Evolutionary conservation across 2,888 invertebrate genomes (phyloP).

Genomic region (Athrips mouffetella): DNA sequence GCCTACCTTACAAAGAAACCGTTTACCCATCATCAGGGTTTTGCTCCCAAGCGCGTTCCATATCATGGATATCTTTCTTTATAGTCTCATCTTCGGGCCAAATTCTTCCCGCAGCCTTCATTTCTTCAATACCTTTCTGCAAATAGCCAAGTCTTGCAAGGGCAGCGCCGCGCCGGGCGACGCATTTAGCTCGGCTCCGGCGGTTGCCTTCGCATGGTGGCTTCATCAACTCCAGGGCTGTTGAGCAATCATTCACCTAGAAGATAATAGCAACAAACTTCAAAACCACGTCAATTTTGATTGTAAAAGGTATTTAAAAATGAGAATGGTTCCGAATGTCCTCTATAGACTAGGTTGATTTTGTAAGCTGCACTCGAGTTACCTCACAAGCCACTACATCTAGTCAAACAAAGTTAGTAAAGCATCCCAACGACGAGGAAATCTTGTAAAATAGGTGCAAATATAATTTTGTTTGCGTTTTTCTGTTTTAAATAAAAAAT

Average conservation of each 20-base stretch:
- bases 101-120: constrained; percentile 84
- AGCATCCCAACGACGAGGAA: too few relatives aligned
- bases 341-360: too few relatives aligned
- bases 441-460: too few relatives aligned
- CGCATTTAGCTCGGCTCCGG: constrained; percentile 83
- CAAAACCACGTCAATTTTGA: too few relatives aligned
- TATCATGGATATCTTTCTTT: constrained; percentile 81
- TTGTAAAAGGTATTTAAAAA: too few relatives aligned
- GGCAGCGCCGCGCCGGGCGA: constrained; percentile 85
- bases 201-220: constrained; percentile 86
- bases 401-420: too few relatives aligned
- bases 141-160: constrained; percentile 83
- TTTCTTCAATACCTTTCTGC: constrained; percentile 84
- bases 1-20: neutral
- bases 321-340: too few relatives aligned
- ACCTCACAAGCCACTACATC: too few relatives aligned
- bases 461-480: too few relatives aligned
- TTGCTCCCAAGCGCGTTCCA: constrained; percentile 88
- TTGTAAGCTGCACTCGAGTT: too few relatives aligned
- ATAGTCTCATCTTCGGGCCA: constrained; percentile 81
- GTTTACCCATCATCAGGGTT: constrained; percentile 59
- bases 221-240: constrained; percentile 85
- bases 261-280: too few relatives aligned
- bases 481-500: too few relatives aligned
- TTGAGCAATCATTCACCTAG: constrained; percentile 74